Conservation (phyloP, 53 echinoderm and acorn worm species). For the Stichopus horrens region DNA sequence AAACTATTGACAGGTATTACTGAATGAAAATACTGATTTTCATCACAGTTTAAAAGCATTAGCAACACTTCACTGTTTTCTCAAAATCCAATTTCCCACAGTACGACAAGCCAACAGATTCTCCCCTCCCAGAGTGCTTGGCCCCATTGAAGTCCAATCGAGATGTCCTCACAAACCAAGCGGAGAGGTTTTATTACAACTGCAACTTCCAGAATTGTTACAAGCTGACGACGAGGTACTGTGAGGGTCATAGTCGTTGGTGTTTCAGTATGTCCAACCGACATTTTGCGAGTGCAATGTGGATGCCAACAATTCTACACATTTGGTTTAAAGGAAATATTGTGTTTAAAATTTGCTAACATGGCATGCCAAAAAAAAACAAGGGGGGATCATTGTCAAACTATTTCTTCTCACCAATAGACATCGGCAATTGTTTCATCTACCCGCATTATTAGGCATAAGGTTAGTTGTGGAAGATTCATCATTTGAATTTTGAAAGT, state of each 20-base stretch:
- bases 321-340: no score
- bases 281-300: no score
- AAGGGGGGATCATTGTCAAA: no score
- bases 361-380: no score
- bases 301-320: no score
- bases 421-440: no score
- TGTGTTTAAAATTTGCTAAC: no score
- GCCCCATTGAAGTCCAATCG: slow-evolving; percentile 59
- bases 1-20: background rate
- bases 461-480: no score
- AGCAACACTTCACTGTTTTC: background rate
- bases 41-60: background rate
- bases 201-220: slow-evolving; percentile 87
- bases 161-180: slow-evolving; percentile 80
- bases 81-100: slow-evolving; percentile 25
- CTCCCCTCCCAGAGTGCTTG: slow-evolving; percentile 55
- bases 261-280: background rate
- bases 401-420: no score
- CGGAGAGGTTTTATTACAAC: slow-evolving; percentile 95
- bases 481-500: no score
- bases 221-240: slow-evolving; percentile 81
- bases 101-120: slow-evolving; percentile 79
- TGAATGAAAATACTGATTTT: background rate
- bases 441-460: no score
- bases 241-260: no score